Conservation (phyloP, 2,113 vertebrate genomes). For the Chloroceryle aenea region DNA sequence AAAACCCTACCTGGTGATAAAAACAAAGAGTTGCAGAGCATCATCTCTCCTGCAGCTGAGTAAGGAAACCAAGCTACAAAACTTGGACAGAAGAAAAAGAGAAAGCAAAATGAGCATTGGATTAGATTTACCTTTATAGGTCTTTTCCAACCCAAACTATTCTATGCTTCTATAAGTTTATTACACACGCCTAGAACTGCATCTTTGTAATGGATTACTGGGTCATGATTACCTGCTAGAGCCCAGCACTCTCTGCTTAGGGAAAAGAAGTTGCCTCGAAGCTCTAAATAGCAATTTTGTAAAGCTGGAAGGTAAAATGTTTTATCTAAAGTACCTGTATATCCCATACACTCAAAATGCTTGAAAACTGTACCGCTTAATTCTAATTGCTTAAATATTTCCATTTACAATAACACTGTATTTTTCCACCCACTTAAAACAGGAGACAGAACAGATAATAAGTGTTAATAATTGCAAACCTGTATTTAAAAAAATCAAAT, state of each 20-base stretch:
- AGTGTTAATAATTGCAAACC: slow-evolving; percentile 7
- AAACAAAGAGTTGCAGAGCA: background rate
- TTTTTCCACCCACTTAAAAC: slow-evolving; percentile 23
- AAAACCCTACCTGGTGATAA: background rate
- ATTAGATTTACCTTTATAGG: background rate
- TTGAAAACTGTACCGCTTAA: background rate
- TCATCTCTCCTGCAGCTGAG: background rate
- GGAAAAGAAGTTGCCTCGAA: background rate
- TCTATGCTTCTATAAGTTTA: background rate
- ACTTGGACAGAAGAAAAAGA: background rate
- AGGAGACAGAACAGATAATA: slow-evolving; percentile 37
- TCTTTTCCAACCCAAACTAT: background rate
- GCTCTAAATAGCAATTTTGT: background rate
- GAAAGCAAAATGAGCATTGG: background rate
- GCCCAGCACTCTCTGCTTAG: background rate
- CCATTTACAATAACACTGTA: slow-evolving; percentile 46
- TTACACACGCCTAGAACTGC: background rate
- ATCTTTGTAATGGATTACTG: background rate
- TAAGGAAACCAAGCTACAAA: background rate
- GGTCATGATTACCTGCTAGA: background rate
- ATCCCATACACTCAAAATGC: background rate
- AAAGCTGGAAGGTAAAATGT: background rate
- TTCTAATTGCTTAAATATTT: slow-evolving; percentile 59
- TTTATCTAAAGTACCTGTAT: background rate
- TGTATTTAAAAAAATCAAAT: slow-evolving; percentile 30